Evolutionary conservation across 2,797 vertebrate species (phyloP), one percentile per base, ranked within the genome.

Genomic region (Sorex maritimensis): DNA sequence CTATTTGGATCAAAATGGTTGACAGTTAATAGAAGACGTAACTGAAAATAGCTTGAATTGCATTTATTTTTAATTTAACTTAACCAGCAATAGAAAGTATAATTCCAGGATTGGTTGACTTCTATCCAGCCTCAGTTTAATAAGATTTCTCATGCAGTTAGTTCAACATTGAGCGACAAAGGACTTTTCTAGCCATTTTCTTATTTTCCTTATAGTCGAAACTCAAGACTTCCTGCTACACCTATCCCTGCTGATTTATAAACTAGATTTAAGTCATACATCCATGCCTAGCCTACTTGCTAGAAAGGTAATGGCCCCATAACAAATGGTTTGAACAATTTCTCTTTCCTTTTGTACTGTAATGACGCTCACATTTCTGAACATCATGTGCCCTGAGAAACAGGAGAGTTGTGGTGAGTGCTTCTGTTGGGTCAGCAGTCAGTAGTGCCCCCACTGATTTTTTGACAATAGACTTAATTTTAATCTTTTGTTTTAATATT

Each of bases 31-130:
- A 87, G 78, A 75, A 81, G 34, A 94, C 9, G 24, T 52, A 23
- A 61, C 41, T 77, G 67, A 86, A 93, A 95, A 67, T 1, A 89
- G 14, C 5, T 78, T 44, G 86, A 58, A 4, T 88, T 78, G 81
- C 30, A 46, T 74, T 82, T 75, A 44, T 67, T 71, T 91, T 75
- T 71, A 69, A 74, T 89, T 91, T 81, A 55, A 23, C 12, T 12
- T 74, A 71, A 78, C 30, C 58, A 71, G 65, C 61, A 81, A 93
- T 72, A 34, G 73, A 55, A 83, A 63, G 44, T 67, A 77, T 41
- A 41, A 21, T 91, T 34, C 28, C 41, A 77, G 14, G 28, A 58
- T 34, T 17, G 72, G 78, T 41, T 73, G 38, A 14, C 26, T 34
- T 26, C 65, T 78, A 38, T 69, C 44, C 26, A 21, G 61, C 19